Conservation (phyloP, 2,113 vertebrate genomes). For the Anolis sagrei region DNA sequence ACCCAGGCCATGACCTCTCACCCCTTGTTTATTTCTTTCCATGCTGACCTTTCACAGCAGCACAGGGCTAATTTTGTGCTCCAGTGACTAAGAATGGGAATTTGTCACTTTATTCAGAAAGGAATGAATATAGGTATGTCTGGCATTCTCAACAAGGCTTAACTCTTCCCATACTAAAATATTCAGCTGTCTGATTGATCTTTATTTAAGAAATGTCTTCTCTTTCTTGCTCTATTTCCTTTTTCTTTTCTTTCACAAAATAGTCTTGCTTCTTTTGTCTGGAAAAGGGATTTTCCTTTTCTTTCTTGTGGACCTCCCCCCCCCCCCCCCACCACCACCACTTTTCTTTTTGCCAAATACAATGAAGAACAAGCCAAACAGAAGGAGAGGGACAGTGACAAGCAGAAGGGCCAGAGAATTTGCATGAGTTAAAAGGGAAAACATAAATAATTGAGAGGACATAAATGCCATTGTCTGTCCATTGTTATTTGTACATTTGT, state of each 20-base stretch:
- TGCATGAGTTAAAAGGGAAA: conserved; percentile 61
- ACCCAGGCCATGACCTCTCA: conserved; percentile 62
- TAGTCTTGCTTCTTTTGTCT: conserved; percentile 68
- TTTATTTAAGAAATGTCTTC: conserved; percentile 44
- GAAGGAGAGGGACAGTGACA: conserved; percentile 43
- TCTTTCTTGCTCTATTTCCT: neutral
- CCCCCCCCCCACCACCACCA: no score
- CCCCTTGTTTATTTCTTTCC: conserved; percentile 71
- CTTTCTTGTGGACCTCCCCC: neutral
- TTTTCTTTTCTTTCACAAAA: conserved; percentile 60
- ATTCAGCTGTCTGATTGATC: conserved; percentile 36
- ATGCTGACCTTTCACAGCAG: conserved; percentile 79
- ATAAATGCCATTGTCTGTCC: conserved; percentile 61
- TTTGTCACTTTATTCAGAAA: conserved; percentile 85
- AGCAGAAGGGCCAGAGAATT: conserved; percentile 59
- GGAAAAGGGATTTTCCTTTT: neutral
- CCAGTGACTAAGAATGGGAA: conserved; percentile 82
- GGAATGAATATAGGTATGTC: conserved; percentile 77
- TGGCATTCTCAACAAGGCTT: conserved; percentile 65
- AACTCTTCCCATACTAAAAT: conserved; percentile 64
- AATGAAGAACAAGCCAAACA: conserved; percentile 47
- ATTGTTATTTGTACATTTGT: conserved; percentile 67
- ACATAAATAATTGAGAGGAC: conserved; percentile 66
- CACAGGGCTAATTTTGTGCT: conserved; percentile 86
- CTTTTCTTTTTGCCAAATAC: conserved; percentile 64